Evolutionary conservation across 2,113 vertebrate genomes (phyloP).

Genomic region (Equus quagga): DNA sequence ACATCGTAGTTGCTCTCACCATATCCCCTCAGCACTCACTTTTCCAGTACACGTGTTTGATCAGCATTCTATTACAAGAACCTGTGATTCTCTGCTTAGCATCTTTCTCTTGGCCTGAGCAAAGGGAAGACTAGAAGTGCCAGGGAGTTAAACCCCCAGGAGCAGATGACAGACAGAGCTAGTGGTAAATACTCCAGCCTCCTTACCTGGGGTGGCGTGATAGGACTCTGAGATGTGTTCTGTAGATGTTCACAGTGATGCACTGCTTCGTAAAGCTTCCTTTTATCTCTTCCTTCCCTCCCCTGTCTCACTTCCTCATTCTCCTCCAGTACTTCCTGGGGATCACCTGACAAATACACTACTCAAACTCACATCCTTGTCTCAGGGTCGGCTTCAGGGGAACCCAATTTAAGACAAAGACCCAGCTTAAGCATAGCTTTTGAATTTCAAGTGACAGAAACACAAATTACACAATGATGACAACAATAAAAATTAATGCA

Average conservation of each 20-base stretch:
- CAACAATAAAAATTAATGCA: background rate
- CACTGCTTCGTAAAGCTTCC: background rate
- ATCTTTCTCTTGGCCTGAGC: background rate
- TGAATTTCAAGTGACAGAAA: slow-evolving; percentile 11
- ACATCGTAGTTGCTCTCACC: background rate
- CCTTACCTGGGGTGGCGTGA: no score
- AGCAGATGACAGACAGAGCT: background rate
- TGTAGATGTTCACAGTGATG: background rate
- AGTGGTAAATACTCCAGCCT: background rate
- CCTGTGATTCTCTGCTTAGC: background rate
- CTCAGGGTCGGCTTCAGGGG: background rate
- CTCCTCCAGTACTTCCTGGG: background rate
- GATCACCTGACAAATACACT: background rate
- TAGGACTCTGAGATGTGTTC: background rate
- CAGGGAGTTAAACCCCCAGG: background rate
- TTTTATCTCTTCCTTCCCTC: background rate
- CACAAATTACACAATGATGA: background rate
- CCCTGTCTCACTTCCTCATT: background rate
- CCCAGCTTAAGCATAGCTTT: background rate
- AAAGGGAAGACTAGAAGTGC: background rate
- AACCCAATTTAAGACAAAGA: background rate
- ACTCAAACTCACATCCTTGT: background rate
- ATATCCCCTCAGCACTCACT: background rate
- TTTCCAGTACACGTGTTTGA: background rate
- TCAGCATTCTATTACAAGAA: background rate